These are phyloP conservation scores for Atrina japonica DNA, from an alignment of 2,888 invertebrate genomes.

Conservation along the genomic window DNA sequence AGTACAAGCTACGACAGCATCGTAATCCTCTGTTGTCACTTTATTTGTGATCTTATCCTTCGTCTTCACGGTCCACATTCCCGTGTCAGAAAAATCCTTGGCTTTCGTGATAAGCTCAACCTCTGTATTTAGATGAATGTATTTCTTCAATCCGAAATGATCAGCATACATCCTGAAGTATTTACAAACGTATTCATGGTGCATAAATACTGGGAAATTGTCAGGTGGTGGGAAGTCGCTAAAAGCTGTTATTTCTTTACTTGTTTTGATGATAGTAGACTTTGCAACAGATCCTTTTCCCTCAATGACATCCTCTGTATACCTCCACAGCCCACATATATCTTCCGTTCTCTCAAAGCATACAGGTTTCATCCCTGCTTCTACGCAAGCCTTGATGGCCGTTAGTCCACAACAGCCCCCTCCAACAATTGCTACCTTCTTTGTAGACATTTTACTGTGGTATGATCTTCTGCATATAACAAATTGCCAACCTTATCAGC, in stretches of 20 bases:
- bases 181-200: conserved; percentile 77
- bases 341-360: conserved; percentile 71
- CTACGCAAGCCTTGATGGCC: conserved; percentile 69
- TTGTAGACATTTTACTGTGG: background rate
- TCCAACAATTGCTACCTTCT: conserved; percentile 60
- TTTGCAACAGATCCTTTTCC: conserved; percentile 72
- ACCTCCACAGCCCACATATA: conserved; percentile 77
- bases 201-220: conserved; percentile 81
- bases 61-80: conserved; percentile 70
- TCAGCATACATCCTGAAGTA: conserved; percentile 78
- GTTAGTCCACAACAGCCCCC: conserved; percentile 70
- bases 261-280: conserved; percentile 76
- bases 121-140: conserved; percentile 69
- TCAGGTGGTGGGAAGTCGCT: conserved; percentile 81
- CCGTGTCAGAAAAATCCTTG: conserved; percentile 71
- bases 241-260: conserved; percentile 79
- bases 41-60: conserved; percentile 33
- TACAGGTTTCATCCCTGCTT: conserved; percentile 66
- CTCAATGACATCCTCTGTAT: conserved; percentile 51
- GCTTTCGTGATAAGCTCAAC: conserved; percentile 64
- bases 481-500: too few relatives aligned
- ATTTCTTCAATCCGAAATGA: conserved; percentile 66
- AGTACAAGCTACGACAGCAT: conserved; percentile 82
- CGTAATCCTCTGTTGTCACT: conserved; percentile 72
- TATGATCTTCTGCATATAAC: too few relatives aligned